These are phyloP conservation scores for Crotalus helleri DNA, from an alignment of 2,113 vertebrate genomes.

Conservation along the genomic window DNA sequence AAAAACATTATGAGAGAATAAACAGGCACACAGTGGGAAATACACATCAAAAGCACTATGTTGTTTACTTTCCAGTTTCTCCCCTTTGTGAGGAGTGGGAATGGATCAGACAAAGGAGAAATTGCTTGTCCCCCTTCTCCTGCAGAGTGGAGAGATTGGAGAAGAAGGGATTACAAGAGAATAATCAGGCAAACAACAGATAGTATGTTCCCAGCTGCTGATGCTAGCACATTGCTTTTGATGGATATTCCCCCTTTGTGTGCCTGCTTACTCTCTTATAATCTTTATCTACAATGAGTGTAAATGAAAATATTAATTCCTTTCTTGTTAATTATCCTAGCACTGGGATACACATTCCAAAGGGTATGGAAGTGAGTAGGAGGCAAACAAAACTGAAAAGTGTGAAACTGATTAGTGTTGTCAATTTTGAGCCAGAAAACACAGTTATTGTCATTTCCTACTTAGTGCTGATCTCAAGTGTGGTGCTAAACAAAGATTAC, in stretches of 20 bases:
- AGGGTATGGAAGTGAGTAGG: background rate
- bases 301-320: background rate
- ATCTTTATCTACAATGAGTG: background rate
- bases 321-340: background rate
- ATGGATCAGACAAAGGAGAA: background rate
- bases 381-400: background rate
- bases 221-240: background rate
- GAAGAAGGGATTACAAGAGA: background rate
- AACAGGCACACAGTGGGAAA: background rate
- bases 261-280: background rate
- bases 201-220: background rate
- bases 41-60: background rate
- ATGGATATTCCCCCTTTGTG: background rate
- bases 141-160: background rate
- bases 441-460: background rate
- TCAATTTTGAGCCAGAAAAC: background rate
- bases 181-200: background rate
- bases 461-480: background rate
- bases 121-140: background rate
- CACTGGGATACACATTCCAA: background rate
- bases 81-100: background rate
- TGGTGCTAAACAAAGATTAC: background rate
- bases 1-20: background rate
- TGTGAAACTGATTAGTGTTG: background rate
- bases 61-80: background rate